Evolutionary conservation across 2,113 vertebrate species (phyloP).

Genomic region (Sula dactylatra): DNA sequence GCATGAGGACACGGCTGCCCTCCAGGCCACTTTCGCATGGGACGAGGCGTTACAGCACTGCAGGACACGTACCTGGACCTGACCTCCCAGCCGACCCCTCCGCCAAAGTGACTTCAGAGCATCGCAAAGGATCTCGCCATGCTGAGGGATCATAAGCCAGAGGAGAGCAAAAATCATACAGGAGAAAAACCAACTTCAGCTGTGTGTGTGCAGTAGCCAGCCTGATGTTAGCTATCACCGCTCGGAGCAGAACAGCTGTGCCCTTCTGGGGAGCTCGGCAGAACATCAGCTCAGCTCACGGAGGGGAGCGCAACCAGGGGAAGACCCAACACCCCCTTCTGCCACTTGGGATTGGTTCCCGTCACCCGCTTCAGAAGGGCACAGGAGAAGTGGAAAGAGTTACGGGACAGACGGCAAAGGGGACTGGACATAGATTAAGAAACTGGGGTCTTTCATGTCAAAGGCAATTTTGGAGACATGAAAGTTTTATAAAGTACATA

Average conservation of each 20-base stretch:
- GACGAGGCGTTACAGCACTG: fast-evolving
- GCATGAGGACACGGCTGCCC: not conserved
- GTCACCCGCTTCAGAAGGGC: not conserved
- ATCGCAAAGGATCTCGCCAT: not conserved
- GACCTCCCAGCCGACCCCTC: fast-evolving
- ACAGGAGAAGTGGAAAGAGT: not conserved
- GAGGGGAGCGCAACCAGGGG: not conserved
- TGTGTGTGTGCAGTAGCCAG: fast-evolving
- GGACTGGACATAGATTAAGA: fast-evolving
- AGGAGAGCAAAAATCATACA: fast-evolving
- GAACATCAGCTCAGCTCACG: fast-evolving
- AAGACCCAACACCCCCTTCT: not conserved
- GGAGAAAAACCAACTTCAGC: not conserved
- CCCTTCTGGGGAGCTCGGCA: not conserved
- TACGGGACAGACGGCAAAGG: not conserved
- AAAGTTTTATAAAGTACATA: not conserved
- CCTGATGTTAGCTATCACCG: fast-evolving
- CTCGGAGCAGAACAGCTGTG: not conserved
- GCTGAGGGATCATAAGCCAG: not conserved
- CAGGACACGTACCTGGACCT: fast-evolving
- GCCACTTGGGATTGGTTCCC: fast-evolving
- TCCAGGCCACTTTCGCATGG: fast-evolving
- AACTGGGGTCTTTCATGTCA: not conserved
- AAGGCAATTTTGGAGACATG: not conserved
- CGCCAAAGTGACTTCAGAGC: not conserved